Evolutionary conservation across 2,797 vertebrate genomes (phyloP), one percentile per base, ranked within the genome.

Genomic region (Buceros bicornis): DNA sequence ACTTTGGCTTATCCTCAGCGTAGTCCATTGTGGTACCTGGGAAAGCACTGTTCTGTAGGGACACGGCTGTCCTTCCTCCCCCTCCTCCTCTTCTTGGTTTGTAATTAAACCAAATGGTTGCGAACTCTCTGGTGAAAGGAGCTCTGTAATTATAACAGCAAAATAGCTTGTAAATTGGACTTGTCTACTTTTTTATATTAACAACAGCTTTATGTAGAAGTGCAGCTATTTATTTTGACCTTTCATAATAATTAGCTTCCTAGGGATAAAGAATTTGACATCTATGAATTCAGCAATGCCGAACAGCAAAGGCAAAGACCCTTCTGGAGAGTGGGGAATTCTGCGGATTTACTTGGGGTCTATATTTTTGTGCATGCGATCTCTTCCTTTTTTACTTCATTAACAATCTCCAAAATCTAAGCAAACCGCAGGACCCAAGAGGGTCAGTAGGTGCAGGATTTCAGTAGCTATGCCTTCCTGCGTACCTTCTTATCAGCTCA

Each of bases 161-260:
- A 96, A 97, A 97, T 83, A 93, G 92, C 87, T 72, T 91, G 70
- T 91, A 95, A 96, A 97, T 94, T 89, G 93, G 92, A 95, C 82
- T 86, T 91, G 92, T 96, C 91, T 95, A 79, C 81, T 97, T 96
- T 86, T 91, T 87, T 61, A n/a, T 87, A 92, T 94, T 94, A 96
- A 76, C 70, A 95, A 31, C 87, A 69, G 89, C 92, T 96, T 96
- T 93, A 90, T 47, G 79, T 95, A 85, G 60, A 87, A 84, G 70
- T 62, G 77, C 6, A 26, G 90, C 87, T 93, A 95, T 96, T 97
- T 95, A 95, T 97, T 94, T 93, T 96, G 96, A 97, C 97, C 97
- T 96, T 97, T 93, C 81, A 74, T 97, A 72, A 93, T 97, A 95
- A 97, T 97, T 95, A 96, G 96, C 90, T 89, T 96, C 87, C 80